A percentile compares a stretch with the other conserved stretches of the same genome.
Conservation (phyloP, 1,140 invertebrate genomes). For the Cydia splendana region DNA sequence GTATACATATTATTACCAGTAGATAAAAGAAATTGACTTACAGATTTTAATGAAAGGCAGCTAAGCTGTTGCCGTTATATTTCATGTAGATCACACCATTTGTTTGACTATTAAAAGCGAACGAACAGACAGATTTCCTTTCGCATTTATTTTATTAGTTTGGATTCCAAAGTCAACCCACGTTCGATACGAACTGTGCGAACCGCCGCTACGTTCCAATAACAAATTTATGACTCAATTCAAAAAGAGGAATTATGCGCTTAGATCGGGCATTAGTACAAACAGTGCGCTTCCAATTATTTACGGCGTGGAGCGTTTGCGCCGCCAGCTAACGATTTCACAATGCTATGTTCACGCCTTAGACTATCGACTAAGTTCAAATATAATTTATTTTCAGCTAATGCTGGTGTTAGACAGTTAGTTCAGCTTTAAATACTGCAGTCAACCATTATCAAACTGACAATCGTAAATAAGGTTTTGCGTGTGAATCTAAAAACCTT, state of each 20-base stretch:
- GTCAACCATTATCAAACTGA: neutral
- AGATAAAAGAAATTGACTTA: too few species aligned
- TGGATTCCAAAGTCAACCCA: conserved; percentile 5
- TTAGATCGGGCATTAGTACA: conserved; percentile 56
- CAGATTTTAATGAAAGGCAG: too few species aligned
- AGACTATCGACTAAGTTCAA: conserved; percentile 40
- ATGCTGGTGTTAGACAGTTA: conserved; percentile 13
- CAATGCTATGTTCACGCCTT: conserved; percentile 47
- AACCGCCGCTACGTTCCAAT: conserved; percentile 36
- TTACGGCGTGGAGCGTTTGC: conserved; percentile 47
- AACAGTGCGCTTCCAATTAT: conserved; percentile 65
- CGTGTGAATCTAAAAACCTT: neutral
- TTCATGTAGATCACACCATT: neutral
- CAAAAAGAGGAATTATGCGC: conserved; percentile 54
- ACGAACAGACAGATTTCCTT: conserved; percentile 5
- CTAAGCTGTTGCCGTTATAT: neutral
- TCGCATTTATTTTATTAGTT: neutral
- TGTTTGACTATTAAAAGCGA: neutral
- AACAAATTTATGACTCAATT: conserved; percentile 61
- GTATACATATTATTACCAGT: too few species aligned
- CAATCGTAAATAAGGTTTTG: conserved; percentile 5
- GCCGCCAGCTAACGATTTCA: conserved; percentile 46
- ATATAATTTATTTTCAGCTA: conserved; percentile 28
- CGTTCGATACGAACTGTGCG: neutral
- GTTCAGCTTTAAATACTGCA: conserved; percentile 7